These are phyloP conservation scores for Zaprionus vittiger DNA, from an alignment of 1,140 invertebrate genomes.

Conservation along the genomic window DNA sequence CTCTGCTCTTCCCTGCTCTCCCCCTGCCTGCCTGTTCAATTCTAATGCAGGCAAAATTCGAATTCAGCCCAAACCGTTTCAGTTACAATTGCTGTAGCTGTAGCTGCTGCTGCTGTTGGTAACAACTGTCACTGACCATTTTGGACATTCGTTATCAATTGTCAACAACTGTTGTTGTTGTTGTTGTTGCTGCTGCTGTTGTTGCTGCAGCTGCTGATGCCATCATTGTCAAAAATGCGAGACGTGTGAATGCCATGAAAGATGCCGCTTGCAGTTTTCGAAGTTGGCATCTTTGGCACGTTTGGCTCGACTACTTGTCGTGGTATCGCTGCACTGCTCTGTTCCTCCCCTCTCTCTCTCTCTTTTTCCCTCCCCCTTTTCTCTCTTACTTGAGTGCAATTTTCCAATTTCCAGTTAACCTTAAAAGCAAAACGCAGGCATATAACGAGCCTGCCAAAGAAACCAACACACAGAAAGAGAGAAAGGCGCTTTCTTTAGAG, in stretches of 20 bases:
- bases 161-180: constrained; percentile 53
- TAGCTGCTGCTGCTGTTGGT: constrained; percentile 22
- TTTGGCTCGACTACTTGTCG: constrained; percentile 42
- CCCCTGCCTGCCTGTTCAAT: not conserved
- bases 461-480: constrained; percentile 4
- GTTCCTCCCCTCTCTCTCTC: not conserved
- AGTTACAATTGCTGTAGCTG: constrained; percentile 33
- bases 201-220: constrained; percentile 22
- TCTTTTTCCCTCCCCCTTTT: not conserved
- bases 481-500: no score
- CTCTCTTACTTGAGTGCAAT: constrained; percentile 54
- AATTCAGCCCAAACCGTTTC: constrained; percentile 4
- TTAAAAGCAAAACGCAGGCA: constrained; percentile 51
- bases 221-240: constrained; percentile 59
- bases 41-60: not conserved
- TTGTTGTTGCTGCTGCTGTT: constrained; percentile 29
- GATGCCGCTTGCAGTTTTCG: constrained; percentile 38
- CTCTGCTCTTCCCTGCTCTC: no score
- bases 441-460: constrained; percentile 25
- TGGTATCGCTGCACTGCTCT: constrained; percentile 7
- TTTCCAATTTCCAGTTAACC: constrained; percentile 77
- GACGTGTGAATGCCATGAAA: constrained; percentile 60
- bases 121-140: constrained; percentile 57
- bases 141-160: constrained; percentile 69
- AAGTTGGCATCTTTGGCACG: constrained; percentile 63